A percentile compares a stretch with the other conserved stretches of the same genome.
Conservation (phyloP, 2,797 vertebrate genomes). For the Tiaroga cobitis region DNA sequence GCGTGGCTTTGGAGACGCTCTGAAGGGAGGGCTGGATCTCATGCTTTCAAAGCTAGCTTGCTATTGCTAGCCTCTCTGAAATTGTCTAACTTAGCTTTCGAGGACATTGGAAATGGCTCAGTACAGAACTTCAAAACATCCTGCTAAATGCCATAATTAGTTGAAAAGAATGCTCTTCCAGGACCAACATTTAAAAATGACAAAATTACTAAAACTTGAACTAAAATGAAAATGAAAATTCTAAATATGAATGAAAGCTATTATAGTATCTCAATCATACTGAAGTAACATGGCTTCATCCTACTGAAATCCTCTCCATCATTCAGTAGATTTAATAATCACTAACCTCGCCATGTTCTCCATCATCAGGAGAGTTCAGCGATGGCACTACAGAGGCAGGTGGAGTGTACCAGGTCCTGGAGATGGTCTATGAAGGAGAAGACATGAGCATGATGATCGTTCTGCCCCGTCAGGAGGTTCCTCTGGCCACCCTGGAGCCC, state of each 20-base stretch:
- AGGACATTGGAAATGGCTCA: neutral
- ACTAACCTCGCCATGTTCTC: neutral
- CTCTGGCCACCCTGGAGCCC: constrained; percentile 89
- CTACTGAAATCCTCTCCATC: neutral
- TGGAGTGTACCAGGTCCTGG: constrained; percentile 96
- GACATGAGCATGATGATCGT: constrained; percentile 94
- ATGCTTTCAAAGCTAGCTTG: neutral
- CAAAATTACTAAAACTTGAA: neutral
- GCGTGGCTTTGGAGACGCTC: neutral
- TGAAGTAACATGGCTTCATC: neutral
- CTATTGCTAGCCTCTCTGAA: neutral
- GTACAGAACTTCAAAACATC: neutral
- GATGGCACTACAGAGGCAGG: constrained; percentile 97
- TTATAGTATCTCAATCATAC: neutral
- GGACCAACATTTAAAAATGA: neutral
- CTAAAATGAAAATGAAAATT: neutral
- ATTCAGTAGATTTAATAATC: neutral
- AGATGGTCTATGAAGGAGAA: constrained; percentile 95
- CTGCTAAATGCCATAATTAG: neutral
- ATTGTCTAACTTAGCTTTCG: neutral
- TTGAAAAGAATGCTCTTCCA: neutral
- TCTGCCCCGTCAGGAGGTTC: constrained; percentile 95
- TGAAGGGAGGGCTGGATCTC: neutral
- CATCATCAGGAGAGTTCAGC: constrained; percentile 90
- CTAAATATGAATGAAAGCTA: neutral